These are phyloP conservation scores for Sebastes paucispinis DNA, from an alignment of 2,797 vertebrate species.

Conservation along the genomic window DNA sequence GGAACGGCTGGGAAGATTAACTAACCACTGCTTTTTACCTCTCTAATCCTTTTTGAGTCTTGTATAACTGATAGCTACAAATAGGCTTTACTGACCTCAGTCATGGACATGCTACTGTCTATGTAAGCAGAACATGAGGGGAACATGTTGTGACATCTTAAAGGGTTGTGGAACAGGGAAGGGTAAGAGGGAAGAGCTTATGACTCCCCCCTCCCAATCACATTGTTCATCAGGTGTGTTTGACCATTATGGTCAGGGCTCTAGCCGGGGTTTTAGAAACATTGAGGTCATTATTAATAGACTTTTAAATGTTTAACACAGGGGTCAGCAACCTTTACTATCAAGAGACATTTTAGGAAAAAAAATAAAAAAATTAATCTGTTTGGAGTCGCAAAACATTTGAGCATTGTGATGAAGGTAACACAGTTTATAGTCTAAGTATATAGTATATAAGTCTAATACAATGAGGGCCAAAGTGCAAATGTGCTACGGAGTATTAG, in stretches of 20 bases:
- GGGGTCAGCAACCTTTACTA: too few species aligned
- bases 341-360: too few species aligned
- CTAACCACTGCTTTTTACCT: conserved; percentile 44
- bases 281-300: not conserved
- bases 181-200: not conserved
- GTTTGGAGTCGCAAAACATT: too few species aligned
- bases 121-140: conserved; percentile 46
- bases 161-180: not conserved
- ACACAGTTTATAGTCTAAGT: too few species aligned
- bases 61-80: conserved; percentile 66
- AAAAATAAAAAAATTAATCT: too few species aligned
- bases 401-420: too few species aligned
- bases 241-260: not conserved
- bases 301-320: too few species aligned
- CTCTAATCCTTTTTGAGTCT: conserved; percentile 66
- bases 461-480: too few species aligned
- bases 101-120: conserved; percentile 55
- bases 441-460: too few species aligned
- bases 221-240: not conserved
- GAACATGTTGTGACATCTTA: not conserved
- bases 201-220: not conserved
- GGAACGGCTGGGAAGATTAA: conserved; percentile 41
- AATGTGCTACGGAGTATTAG: too few species aligned
- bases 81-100: conserved; percentile 59
- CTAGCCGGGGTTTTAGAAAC: not conserved